phyloP scores from a whole-genome alignment of 2,113 vertebrate species.

The Gopherus evgoodei region DNA sequence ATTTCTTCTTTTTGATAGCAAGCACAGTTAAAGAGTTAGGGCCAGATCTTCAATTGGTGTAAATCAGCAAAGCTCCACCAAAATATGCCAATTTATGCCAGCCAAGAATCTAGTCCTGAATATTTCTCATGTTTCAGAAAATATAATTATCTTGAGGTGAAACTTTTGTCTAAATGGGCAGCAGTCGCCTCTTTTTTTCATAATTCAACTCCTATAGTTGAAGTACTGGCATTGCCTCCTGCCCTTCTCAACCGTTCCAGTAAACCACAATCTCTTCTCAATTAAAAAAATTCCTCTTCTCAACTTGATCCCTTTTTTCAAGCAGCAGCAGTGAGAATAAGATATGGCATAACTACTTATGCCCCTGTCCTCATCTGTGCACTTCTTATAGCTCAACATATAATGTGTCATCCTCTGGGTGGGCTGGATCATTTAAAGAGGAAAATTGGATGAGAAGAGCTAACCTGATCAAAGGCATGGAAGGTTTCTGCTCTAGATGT shows the following conservation, averaged over 20 bases:
- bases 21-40: background rate
- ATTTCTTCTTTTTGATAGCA: background rate
- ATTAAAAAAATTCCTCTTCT: slow-evolving; percentile 3
- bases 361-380: background rate
- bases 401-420: background rate
- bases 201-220: background rate
- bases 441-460: slow-evolving; percentile 3
- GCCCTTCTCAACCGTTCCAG: background rate
- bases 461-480: slow-evolving; percentile 29
- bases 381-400: background rate
- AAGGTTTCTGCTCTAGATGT: background rate
- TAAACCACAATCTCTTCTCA: background rate
- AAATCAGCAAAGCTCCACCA: background rate
- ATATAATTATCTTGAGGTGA: background rate
- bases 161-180: background rate
- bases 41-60: background rate
- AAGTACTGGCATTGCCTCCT: background rate
- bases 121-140: slow-evolving; percentile 10
- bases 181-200: background rate
- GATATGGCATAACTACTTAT: background rate
- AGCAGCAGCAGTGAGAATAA: slow-evolving; percentile 16
- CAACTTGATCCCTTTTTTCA: background rate
- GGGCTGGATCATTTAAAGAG: background rate
- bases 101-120: slow-evolving; percentile 18
- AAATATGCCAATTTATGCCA: background rate